A percentile compares a stretch with the other conserved stretches of the same genome.
phyloP scores from a whole-genome alignment of 2,797 vertebrate species.

The Platyrinchus mystaceus region DNA sequence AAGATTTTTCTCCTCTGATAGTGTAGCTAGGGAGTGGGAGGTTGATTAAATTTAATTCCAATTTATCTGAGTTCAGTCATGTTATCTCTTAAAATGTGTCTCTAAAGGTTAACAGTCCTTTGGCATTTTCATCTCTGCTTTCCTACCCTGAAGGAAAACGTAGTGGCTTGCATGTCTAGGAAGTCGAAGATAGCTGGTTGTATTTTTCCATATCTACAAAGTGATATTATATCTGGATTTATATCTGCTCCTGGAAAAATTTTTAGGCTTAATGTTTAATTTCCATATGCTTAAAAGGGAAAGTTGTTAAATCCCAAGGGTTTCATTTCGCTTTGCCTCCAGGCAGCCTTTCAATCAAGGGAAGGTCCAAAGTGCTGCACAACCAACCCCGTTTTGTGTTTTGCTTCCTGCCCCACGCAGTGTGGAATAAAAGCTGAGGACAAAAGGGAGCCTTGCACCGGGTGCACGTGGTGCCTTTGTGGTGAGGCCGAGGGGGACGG shows the following conservation, averaged over 20 bases:
- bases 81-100: slow-evolving; percentile 41
- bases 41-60: slow-evolving; percentile 31
- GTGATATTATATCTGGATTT: slow-evolving; percentile 35
- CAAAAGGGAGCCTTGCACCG: not conserved
- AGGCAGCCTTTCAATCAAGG: not conserved
- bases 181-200: slow-evolving; percentile 12
- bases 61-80: slow-evolving; percentile 43
- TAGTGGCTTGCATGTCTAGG: slow-evolving; percentile 14
- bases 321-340: not conserved
- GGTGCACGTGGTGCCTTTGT: not conserved
- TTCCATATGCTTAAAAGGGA: slow-evolving; percentile 36
- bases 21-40: slow-evolving; percentile 15
- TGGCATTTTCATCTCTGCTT: slow-evolving; percentile 57
- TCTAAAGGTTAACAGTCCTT: slow-evolving; percentile 60
- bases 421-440: not conserved
- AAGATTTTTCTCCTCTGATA: slow-evolving; percentile 26
- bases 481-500: not conserved
- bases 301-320: not conserved
- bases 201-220: slow-evolving; percentile 54
- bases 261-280: slow-evolving; percentile 53
- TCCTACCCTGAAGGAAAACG: slow-evolving; percentile 29
- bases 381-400: not conserved
- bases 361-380: not conserved
- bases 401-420: slow-evolving; percentile 16
- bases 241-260: slow-evolving; percentile 43